A percentile compares a stretch with the other conserved stretches of the same genome.
Conservation (phyloP, 2,888 invertebrate genomes). For the Polylopha cassiicola region DNA sequence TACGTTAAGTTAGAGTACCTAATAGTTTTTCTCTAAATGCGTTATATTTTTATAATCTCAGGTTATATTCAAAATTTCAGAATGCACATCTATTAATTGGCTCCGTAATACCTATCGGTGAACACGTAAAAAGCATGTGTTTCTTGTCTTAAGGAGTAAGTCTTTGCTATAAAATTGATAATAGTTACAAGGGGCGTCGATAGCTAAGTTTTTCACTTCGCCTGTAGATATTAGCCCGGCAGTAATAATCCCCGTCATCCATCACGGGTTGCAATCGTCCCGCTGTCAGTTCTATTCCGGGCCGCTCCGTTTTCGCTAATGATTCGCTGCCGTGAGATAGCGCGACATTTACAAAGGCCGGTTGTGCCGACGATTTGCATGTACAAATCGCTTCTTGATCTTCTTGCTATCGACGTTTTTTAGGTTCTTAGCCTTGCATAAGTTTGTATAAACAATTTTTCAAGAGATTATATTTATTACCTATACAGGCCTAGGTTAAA, state of each 20-base stretch:
- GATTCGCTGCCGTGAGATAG: conserved; percentile 57
- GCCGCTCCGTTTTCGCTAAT: conserved; percentile 73
- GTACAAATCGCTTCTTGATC: conserved; percentile 43
- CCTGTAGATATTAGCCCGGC: conserved; percentile 51
- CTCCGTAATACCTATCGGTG: too few species aligned
- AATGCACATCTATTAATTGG: too few species aligned
- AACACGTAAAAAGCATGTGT: too few species aligned
- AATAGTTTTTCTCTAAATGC: too few species aligned
- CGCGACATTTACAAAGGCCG: conserved; percentile 58
- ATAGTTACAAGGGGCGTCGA: conserved; percentile 20
- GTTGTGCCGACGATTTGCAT: conserved; percentile 49
- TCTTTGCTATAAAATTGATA: conserved; percentile 18
- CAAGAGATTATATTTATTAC: too few species aligned
- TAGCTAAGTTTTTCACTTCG: conserved; percentile 25
- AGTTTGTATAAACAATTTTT: too few species aligned
- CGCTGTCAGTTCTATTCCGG: conserved; percentile 73
- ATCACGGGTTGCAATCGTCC: conserved; percentile 71
- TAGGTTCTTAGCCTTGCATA: too few species aligned
- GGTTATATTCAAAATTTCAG: too few species aligned
- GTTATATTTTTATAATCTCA: too few species aligned
- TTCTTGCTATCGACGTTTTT: conserved; percentile 22
- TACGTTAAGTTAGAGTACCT: too few species aligned
- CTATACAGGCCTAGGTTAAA: too few species aligned
- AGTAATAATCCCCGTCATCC: conserved; percentile 68
- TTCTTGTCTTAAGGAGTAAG: not conserved